Evolutionary conservation across 2,113 vertebrate genomes (phyloP), one percentile per base, ranked within the genome.

Genomic region (Lepus americanus): DNA sequence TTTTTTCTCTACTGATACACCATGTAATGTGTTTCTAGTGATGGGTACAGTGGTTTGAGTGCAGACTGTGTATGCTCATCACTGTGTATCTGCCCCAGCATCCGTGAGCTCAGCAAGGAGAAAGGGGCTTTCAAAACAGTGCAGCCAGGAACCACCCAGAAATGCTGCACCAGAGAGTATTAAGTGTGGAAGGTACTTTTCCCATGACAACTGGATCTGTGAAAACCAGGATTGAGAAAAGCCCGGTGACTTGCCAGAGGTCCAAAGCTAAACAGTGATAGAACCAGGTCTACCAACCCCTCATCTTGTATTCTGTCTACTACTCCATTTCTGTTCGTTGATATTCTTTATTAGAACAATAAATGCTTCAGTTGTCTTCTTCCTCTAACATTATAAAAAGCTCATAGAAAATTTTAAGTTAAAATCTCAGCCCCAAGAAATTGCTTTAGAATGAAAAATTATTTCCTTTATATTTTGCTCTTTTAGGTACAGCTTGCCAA

Each of bases 401-500:
- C 5, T 80, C 78, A 64, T 20, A 17, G 44, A 77, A 70, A 90
- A 36, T 91, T 88, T 81, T 1, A 59, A 90, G 78, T 94, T 94
- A 87, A 92, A 87, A 33, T 93, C 93, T 78, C 27, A 70, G 90
- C 81, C 33, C 0, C 90, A 44, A 87, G 1, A 33, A 82, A 33
- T 12, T 92, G 66, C 89, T 92, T 94, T 87, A 80, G 5, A 94
- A 69, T 74, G 64, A 89, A 66, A 51, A 96, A 84, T 67, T 9
- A 2, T 51, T 69, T 94, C 51, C 96, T 87, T 96, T n/a, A 25
- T 94, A 80, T 67, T 92, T 93, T 94, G 19, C 31, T 92, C 79
- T 96, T 98, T 61, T 94, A 99, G 99, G 96, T 99, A 99, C 97
- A 99, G 98, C 4, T 98, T 99, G 78, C 99, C 99, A 53, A 98